These are phyloP conservation scores for Acrossocheilus wenchowensis DNA, from an alignment of 2,797 vertebrate species.

Conservation along the genomic window DNA sequence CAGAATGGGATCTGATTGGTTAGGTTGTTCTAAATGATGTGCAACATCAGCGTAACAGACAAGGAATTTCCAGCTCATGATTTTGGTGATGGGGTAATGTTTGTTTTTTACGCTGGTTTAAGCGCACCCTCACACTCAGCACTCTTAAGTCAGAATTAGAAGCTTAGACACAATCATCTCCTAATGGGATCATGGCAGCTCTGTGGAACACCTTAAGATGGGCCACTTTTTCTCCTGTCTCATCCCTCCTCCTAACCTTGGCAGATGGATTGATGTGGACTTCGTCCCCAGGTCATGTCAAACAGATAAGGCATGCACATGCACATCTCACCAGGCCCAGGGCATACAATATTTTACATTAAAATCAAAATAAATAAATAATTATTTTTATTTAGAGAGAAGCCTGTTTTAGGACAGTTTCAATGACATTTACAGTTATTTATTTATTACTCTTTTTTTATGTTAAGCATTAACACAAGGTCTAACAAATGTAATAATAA, in stretches of 20 bases:
- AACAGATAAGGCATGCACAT: conserved; percentile 41
- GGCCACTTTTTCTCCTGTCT: conserved; percentile 24
- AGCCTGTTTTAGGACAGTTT: not conserved
- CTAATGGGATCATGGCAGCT: conserved; percentile 61
- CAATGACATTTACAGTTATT: too few species aligned
- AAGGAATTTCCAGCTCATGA: conserved; percentile 34
- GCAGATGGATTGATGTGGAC: conserved; percentile 50
- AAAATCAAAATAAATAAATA: not conserved
- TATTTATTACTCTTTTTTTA: not conserved
- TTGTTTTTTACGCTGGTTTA: conserved; percentile 47
- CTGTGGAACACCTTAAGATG: conserved; percentile 52
- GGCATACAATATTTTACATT: not conserved
- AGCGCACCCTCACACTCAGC: conserved; percentile 2
- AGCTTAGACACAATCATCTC: conserved; percentile 59
- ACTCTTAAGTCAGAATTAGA: conserved; percentile 56
- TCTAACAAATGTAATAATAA: too few species aligned
- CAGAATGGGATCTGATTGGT: conserved; percentile 18
- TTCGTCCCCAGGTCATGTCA: conserved; percentile 54
- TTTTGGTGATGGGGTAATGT: conserved; percentile 43
- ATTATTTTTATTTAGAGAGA: not conserved
- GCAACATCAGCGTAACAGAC: conserved; percentile 17
- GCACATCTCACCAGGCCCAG: not conserved
- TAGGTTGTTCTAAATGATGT: conserved; percentile 25
- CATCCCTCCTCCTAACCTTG: conserved; percentile 18
- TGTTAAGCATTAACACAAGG: not conserved